phyloP scores from a whole-genome alignment of 2,113 vertebrate species.

The Pantherophis guttatus region DNA sequence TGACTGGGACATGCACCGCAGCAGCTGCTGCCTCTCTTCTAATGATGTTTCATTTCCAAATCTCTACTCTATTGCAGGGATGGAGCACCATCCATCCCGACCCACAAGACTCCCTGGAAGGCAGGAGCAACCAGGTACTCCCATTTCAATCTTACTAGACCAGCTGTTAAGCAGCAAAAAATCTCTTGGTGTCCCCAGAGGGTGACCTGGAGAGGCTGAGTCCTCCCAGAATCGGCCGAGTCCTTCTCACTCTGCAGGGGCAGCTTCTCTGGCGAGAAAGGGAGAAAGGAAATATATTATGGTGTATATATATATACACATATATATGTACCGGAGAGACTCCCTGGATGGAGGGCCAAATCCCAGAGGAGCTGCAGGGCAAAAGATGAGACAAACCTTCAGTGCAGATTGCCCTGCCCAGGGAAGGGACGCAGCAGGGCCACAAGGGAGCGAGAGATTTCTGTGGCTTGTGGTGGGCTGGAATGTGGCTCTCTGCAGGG shows the following conservation, averaged over 20 bases:
- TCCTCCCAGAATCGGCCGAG: neutral
- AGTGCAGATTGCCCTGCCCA: neutral
- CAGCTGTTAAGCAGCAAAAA: slow-evolving; percentile 26
- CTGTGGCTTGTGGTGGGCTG: neutral
- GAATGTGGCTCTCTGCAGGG: neutral
- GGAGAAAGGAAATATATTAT: neutral
- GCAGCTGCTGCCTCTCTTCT: neutral
- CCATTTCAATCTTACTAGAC: slow-evolving; percentile 37
- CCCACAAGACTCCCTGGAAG: slow-evolving; percentile 53
- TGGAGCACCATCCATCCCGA: slow-evolving; percentile 64
- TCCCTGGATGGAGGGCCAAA: neutral
- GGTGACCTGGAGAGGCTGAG: neutral
- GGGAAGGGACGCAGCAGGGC: neutral
- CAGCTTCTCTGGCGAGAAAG: neutral
- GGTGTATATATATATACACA: too few species aligned
- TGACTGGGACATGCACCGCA: neutral
- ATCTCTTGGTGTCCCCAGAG: neutral
- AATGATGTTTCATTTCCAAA: slow-evolving; percentile 44
- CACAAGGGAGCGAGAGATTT: neutral
- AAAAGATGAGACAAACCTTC: neutral
- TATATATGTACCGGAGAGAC: neutral
- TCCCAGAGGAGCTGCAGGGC: neutral
- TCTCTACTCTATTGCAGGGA: slow-evolving; percentile 63
- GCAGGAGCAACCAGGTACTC: slow-evolving; percentile 44
- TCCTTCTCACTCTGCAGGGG: neutral